These are phyloP conservation scores for Pangasius larnaudii DNA, from an alignment of 2,797 vertebrate species.

Conservation along the genomic window DNA sequence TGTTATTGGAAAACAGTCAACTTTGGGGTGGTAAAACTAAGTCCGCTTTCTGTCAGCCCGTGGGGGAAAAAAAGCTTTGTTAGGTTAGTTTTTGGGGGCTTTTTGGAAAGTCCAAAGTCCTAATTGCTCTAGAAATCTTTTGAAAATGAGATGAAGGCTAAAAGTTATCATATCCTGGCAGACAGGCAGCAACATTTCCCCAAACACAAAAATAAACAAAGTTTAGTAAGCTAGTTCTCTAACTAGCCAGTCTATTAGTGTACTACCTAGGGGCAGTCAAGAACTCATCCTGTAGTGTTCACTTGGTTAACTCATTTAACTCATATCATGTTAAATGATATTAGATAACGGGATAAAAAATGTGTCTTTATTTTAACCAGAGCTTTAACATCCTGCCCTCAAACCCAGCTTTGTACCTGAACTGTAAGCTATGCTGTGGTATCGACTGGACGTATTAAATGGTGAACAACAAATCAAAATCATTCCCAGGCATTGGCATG, in stretches of 20 bases:
- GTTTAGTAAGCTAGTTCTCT: background rate
- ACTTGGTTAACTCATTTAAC: no score
- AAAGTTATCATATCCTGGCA: background rate
- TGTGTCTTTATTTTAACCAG: background rate
- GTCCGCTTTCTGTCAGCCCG: no score
- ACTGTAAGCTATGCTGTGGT: background rate
- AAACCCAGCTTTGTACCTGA: background rate
- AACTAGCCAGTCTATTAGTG: background rate
- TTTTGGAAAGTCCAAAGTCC: background rate
- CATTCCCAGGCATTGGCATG: background rate
- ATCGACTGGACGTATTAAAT: background rate
- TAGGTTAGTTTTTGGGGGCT: background rate
- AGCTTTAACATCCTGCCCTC: background rate
- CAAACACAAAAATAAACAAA: background rate
- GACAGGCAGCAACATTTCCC: background rate
- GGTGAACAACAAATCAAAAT: background rate
- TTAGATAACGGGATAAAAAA: background rate
- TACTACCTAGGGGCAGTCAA: background rate
- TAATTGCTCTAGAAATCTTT: slow-evolving; percentile 7
- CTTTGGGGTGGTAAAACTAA: background rate
- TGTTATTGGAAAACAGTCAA: background rate
- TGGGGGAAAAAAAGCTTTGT: background rate
- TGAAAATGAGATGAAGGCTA: background rate
- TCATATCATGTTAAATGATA: background rate
- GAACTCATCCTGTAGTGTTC: background rate